A percentile compares a stretch with the other conserved stretches of the same genome.
Conservation (phyloP, 2,888 invertebrate genomes). For the Cerceris rybyensis region DNA sequence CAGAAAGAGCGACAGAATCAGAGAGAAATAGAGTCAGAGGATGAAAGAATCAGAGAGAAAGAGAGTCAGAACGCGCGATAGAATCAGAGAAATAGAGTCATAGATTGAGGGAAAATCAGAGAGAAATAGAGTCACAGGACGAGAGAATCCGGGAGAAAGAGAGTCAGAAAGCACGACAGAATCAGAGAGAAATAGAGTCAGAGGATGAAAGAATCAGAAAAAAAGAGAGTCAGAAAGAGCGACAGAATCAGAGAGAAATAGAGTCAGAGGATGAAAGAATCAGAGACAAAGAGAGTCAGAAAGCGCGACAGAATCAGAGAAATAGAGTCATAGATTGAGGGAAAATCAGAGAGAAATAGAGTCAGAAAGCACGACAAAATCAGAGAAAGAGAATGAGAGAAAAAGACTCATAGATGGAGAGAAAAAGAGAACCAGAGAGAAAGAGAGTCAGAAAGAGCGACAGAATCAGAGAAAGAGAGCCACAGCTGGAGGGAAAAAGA, state of each 20-base stretch:
- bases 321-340: too few relatives aligned
- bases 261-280: too few relatives aligned
- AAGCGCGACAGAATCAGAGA: conserved; percentile 15
- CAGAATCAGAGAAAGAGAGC: not conserved
- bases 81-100: not conserved
- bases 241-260: not conserved
- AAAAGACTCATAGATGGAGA: not conserved
- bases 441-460: not conserved
- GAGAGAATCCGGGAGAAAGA: not conserved
- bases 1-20: conserved; percentile 19
- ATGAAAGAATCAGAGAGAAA: not conserved
- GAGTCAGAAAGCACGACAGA: conserved; percentile 2
- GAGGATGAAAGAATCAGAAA: too few relatives aligned
- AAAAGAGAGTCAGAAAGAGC: not conserved
- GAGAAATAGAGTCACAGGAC: not conserved
- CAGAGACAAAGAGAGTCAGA: conserved; percentile 17
- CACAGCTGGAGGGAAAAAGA: conserved; percentile 3
- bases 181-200: too few relatives aligned
- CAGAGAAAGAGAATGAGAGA: not conserved
- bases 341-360: not conserved
- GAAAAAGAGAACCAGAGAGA: too few relatives aligned
- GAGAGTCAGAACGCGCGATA: too few relatives aligned
- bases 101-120: too few relatives aligned
- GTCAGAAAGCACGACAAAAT: too few relatives aligned
- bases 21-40: too few relatives aligned